These are phyloP conservation scores for Perccottus glenii DNA, from an alignment of 2,113 vertebrate species.

Conservation along the genomic window DNA sequence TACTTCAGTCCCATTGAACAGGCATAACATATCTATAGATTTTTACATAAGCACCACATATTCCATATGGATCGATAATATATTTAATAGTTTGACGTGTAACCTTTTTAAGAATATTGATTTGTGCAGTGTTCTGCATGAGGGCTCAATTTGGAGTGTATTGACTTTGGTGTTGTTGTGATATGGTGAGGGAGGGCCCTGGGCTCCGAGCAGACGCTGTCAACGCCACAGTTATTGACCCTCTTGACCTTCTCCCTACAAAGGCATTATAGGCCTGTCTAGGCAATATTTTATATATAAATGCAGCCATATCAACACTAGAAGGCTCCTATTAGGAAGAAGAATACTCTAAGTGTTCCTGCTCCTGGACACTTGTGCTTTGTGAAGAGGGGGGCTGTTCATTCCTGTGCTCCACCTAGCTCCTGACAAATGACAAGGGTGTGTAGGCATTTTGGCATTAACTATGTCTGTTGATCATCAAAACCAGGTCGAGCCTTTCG, in stretches of 20 bases:
- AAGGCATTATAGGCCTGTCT: slow-evolving; percentile 45
- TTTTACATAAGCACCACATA: slow-evolving; percentile 60
- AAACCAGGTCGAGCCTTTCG: no score
- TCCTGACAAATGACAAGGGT: no score
- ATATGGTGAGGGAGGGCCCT: slow-evolving; percentile 71
- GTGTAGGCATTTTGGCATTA: no score
- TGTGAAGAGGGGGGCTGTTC: no score
- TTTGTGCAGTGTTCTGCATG: slow-evolving; percentile 71
- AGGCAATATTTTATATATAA: slow-evolving; percentile 34
- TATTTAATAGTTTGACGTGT: slow-evolving; percentile 85
- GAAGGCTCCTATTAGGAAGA: slow-evolving; percentile 14
- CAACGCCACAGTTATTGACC: slow-evolving; percentile 77
- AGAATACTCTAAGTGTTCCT: slow-evolving; percentile 20
- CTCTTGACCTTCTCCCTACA: slow-evolving; percentile 73
- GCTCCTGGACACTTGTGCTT: not conserved
- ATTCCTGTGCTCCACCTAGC: no score
- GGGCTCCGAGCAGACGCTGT: slow-evolving; percentile 77
- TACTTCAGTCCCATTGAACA: slow-evolving; percentile 27
- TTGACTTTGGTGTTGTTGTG: slow-evolving; percentile 81
- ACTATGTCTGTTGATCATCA: no score
- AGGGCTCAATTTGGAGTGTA: slow-evolving; percentile 79
- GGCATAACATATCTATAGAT: slow-evolving; percentile 64
- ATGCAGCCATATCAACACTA: slow-evolving; percentile 32
- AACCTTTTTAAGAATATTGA: slow-evolving; percentile 85
- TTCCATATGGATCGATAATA: slow-evolving; percentile 72